Evolutionary conservation across 1,140 invertebrate genomes (phyloP).

Genomic region (Hylaeus volcanicus): DNA sequence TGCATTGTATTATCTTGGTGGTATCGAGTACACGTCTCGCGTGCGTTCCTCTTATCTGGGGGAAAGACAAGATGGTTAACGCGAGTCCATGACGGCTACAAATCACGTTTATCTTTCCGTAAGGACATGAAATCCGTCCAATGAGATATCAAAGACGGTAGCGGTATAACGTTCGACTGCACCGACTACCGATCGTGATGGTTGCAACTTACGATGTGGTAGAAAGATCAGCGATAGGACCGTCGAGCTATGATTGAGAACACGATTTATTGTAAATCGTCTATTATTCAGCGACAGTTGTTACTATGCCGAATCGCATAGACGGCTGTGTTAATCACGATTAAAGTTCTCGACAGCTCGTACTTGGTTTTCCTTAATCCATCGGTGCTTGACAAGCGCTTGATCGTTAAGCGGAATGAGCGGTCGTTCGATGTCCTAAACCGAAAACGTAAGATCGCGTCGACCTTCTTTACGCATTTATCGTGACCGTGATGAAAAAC

Average conservation of each 20-base stretch:
- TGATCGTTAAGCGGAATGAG: not conserved
- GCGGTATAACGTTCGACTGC: not conserved
- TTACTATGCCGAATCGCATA: not conserved
- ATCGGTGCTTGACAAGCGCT: not conserved
- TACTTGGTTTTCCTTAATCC: not conserved
- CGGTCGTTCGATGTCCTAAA: not conserved
- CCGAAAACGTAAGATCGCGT: conserved; percentile 13
- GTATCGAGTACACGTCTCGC: not conserved
- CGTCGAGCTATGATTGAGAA: not conserved
- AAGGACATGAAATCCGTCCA: not conserved
- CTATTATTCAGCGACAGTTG: not conserved
- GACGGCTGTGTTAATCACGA: not conserved
- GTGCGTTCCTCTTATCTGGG: conserved; percentile 24
- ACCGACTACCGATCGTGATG: not conserved
- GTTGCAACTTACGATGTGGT: not conserved
- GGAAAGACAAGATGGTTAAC: conserved; percentile 10
- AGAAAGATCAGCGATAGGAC: not conserved
- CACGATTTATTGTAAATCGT: not conserved
- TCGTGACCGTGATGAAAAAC: conserved; percentile 53
- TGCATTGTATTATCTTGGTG: conserved; percentile 39
- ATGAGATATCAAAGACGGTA: conserved; percentile 5
- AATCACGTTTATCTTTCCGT: conserved; percentile 42
- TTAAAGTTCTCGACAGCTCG: not conserved
- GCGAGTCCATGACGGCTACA: not conserved
- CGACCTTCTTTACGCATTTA: conserved; percentile 26